These are phyloP conservation scores for Melitaea athalia DNA, from an alignment of 2,888 invertebrate species.

Conservation along the genomic window DNA sequence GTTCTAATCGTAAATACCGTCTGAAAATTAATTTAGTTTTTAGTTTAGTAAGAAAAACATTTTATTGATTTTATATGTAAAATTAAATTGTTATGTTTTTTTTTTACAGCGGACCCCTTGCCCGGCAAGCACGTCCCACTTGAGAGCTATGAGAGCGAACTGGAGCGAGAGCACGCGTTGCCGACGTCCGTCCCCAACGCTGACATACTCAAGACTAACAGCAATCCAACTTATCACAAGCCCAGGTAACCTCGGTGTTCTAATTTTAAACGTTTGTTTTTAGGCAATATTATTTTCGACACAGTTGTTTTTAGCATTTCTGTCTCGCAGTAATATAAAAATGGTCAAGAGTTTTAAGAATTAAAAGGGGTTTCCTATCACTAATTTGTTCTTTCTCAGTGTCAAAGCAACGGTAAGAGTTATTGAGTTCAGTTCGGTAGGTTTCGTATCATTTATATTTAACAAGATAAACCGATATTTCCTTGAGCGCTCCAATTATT, in stretches of 20 bases:
- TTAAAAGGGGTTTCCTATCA: too few relatives aligned
- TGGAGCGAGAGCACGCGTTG: slow-evolving; percentile 88
- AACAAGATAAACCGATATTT: not conserved
- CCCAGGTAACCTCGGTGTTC: slow-evolving; percentile 75
- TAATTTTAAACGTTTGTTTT: not conserved
- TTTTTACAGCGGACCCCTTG: slow-evolving; percentile 76
- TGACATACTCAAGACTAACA: slow-evolving; percentile 89
- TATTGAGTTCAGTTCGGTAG: too few relatives aligned
- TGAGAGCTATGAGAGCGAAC: slow-evolving; percentile 85
- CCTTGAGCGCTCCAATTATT: not conserved
- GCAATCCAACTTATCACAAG: slow-evolving; percentile 88
- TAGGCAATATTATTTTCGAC: too few relatives aligned
- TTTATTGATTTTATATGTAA: not conserved
- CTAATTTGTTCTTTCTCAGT: too few relatives aligned
- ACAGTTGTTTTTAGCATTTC: too few relatives aligned
- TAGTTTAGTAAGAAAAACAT: not conserved
- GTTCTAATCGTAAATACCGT: too few relatives aligned
- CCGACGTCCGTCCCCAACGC: slow-evolving; percentile 89
- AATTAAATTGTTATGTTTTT: slow-evolving; percentile 29
- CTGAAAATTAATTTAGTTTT: too few relatives aligned
- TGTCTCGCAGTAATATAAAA: too few relatives aligned
- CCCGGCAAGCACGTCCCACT: slow-evolving; percentile 81
- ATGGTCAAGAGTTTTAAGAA: too few relatives aligned
- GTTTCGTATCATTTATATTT: too few relatives aligned
- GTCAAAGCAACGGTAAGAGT: too few relatives aligned